Evolutionary conservation across 2,797 vertebrate genomes (phyloP), one percentile per base, ranked within the genome.

Genomic region (Knipowitschia caucasica): DNA sequence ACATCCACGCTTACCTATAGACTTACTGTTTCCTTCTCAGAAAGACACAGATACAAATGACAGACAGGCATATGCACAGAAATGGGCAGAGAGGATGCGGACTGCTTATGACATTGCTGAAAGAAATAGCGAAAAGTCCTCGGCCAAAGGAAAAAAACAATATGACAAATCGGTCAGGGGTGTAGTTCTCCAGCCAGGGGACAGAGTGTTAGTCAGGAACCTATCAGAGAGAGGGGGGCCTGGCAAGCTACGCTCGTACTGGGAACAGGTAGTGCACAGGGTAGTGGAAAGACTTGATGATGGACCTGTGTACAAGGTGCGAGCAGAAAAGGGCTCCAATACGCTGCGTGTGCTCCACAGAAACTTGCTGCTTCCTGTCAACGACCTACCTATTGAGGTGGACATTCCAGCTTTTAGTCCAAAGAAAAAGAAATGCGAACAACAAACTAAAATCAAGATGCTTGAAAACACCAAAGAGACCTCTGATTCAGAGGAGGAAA

Each of bases 271-370:
- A 3, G 30, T 59, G 2, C 49, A 51, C 11, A 3, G 29, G 10
- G 49, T 59, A 17, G n/a, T 44, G 4, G 57, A 45, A 10, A 45
- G 24, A 36, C 30, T 44, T 9, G 12, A n/a, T 7, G 7, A 59
- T 18, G 31, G 39, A 4, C 49, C 49, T 10, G 30, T 52, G 11
- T 52, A 30, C 5, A 59, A 23, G 27, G 39, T 52, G 0, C 49
- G 45, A 17, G 17, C 36, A 24, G 35, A 58, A 7, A 14, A 10
- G 3, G 36, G 31, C 14, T 0, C 4, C n/a, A 52, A 44, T 9
- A 24, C 8, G 7, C 15, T 52, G 2, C 24, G 24, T 17, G 50
- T 52, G 4, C 33, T 52, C n/a, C 49, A 50, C 9, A n/a, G 14
- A 25, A 50, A 25, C 21, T 24, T 50, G 2, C 20, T 33, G 7